phyloP scores from a whole-genome alignment of 2,797 vertebrate species.

The Spondyliosoma cantharus region DNA sequence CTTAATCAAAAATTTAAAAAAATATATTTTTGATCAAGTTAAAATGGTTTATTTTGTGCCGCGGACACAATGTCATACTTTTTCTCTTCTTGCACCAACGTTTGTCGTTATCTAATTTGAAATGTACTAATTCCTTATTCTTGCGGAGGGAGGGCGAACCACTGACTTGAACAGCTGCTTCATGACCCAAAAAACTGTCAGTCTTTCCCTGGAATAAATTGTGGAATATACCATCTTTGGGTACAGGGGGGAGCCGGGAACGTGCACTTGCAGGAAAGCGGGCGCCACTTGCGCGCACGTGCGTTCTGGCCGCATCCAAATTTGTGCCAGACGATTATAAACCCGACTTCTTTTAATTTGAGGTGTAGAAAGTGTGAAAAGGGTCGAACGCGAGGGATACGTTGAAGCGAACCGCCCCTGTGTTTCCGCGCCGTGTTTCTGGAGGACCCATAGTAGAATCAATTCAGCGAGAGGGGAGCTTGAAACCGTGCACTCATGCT shows the following conservation, averaged over 20 bases:
- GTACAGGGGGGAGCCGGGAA: slow-evolving; percentile 66
- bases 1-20: neutral
- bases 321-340: rapidly evolving
- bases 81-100: slow-evolving; percentile 76
- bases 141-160: slow-evolving; percentile 84
- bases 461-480: slow-evolving; percentile 90
- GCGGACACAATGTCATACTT: slow-evolving; percentile 74
- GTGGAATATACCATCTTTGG: slow-evolving; percentile 86
- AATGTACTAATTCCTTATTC: slow-evolving; percentile 91
- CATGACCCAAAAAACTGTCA: slow-evolving; percentile 95
- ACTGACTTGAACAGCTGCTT: slow-evolving; percentile 91
- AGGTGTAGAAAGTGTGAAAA: rapidly evolving
- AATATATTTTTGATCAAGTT: slow-evolving; percentile 26
- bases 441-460: slow-evolving; percentile 89
- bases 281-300: rapidly evolving
- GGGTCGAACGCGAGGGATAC: rapidly evolving
- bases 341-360: rapidly evolving
- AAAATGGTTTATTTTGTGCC: slow-evolving; percentile 59
- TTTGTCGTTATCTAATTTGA: slow-evolving; percentile 91
- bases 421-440: slow-evolving; percentile 72
- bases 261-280: slow-evolving; percentile 28
- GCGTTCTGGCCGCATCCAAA: rapidly evolving
- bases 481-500: slow-evolving; percentile 86
- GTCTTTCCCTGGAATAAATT: slow-evolving; percentile 95
- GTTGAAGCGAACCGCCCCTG: slow-evolving; percentile 50